These are phyloP conservation scores for Eupithecia exiguata DNA, from an alignment of 2,888 invertebrate species.

Conservation along the genomic window DNA sequence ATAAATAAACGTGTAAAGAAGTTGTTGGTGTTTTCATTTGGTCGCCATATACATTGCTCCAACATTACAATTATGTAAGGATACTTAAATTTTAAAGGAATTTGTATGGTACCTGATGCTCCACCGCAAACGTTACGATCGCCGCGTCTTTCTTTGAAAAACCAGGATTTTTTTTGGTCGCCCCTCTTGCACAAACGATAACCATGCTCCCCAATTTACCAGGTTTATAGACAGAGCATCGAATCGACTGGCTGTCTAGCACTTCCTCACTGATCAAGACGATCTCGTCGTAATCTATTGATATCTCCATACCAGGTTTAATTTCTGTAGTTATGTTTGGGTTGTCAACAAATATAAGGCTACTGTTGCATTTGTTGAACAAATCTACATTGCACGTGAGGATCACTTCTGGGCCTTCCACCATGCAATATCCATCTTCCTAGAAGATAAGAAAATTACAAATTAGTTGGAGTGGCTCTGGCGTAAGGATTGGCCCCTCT, in stretches of 20 bases:
- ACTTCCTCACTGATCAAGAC: constrained; percentile 49
- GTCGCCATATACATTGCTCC: no score
- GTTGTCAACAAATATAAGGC: constrained; percentile 57
- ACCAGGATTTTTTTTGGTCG: constrained; percentile 42
- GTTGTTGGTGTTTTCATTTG: no score
- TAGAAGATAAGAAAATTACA: background rate
- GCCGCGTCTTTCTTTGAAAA: constrained; percentile 54
- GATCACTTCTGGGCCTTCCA: constrained; percentile 43
- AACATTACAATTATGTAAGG: no score
- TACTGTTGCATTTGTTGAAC: constrained; percentile 54
- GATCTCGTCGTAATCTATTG: constrained; percentile 52
- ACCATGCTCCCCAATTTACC: constrained; percentile 50
- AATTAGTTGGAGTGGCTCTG: constrained; percentile 20
- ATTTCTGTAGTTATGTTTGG: constrained; percentile 49
- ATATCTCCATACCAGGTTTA: constrained; percentile 53
- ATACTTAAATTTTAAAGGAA: background rate
- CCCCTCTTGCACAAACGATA: constrained; percentile 50
- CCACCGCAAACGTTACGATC: constrained; percentile 53
- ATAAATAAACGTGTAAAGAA: no score
- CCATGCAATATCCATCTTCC: constrained; percentile 43
- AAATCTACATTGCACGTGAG: constrained; percentile 48
- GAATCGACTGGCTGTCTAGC: constrained; percentile 43
- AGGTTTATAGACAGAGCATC: constrained; percentile 52
- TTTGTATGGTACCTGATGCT: constrained; percentile 52
- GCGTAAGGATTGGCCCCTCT: no score